Conservation (phyloP, 2,113 vertebrate species). For the Nothobranchius furzeri region DNA sequence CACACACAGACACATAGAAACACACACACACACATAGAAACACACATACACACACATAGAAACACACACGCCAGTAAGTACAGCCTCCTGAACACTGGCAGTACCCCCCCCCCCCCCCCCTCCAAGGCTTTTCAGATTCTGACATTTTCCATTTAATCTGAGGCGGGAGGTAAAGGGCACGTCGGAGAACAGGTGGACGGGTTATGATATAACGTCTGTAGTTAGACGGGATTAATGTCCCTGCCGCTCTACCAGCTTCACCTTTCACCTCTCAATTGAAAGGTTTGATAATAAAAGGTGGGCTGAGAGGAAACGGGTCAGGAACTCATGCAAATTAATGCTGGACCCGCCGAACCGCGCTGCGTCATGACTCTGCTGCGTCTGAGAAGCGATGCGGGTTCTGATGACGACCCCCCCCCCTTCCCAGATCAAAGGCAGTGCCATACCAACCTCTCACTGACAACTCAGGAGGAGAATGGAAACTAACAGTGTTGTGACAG, state of each 20-base stretch:
- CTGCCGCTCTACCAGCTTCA: slow-evolving; percentile 44
- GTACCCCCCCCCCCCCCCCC: slow-evolving; percentile 16
- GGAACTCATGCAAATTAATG: slow-evolving; percentile 59
- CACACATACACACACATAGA: neutral
- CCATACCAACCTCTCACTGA: too few species aligned
- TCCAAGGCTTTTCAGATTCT: slow-evolving; percentile 47
- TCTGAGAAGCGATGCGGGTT: too few species aligned
- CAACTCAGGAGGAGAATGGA: too few species aligned
- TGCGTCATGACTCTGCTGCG: slow-evolving; percentile 23
- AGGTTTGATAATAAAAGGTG: slow-evolving; percentile 52
- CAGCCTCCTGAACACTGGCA: too few species aligned
- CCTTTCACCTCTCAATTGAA: slow-evolving; percentile 57
- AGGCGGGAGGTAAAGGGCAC: slow-evolving; percentile 63
- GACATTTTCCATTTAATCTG: slow-evolving; percentile 79
- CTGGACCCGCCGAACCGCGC: slow-evolving; percentile 43
- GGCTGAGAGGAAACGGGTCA: slow-evolving; percentile 27
- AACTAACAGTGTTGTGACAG: too few species aligned
- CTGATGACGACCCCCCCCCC: too few species aligned
- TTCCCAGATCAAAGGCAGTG: too few species aligned
- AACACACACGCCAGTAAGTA: neutral
- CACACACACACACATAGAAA: too few species aligned
- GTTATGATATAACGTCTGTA: slow-evolving; percentile 65
- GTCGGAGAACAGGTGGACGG: slow-evolving; percentile 64
- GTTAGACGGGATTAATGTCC: slow-evolving; percentile 65
- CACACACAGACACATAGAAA: too few species aligned